Evolutionary conservation across 92 coral and sea anemone species (phyloP), one percentile per base, ranked within the genome.

Genomic region (Epizoanthus fatuus): DNA sequence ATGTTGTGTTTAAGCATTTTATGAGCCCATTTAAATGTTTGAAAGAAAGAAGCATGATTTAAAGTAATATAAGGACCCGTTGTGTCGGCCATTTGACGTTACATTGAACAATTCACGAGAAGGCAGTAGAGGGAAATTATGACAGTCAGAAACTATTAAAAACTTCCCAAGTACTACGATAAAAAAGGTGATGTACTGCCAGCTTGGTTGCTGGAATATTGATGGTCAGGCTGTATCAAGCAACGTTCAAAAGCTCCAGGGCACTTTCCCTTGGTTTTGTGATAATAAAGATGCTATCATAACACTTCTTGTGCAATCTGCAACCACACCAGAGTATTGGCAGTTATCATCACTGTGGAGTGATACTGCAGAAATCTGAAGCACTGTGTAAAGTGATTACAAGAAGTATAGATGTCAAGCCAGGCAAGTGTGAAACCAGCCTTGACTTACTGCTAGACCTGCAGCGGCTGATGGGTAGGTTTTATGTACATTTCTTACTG

Each of bases 301-400:
- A 77, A 77, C 82, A 77, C 82, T 75, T 75, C 81, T 60, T 77
- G 82, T 77, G 9, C 56, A 17, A 60, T 16, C 39, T 76, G 38
- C 25, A 49, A 49, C 11, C 53, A 8, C 53, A 12, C 9, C 13
- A 2, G 53, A 49, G 53, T 8, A 49, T 49, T 8, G 53, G 53
- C 53, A 49, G 53, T 11, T 9, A 57, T 2, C 2, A 3, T 44
- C 20, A 16, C 39, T 19, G 29, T 7, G 9, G 56, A 52, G 29
- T 74, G 38, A 8, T 2, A 14, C 4, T 66, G 0, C 2, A 25
- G 16, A 66, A 32, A 38, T 44, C 6, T 35, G 49, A 66, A 38
- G 45, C 40, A 35, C 72, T 44, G 9, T 66, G 11, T 62, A 17
- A 62, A 49, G 29, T 44, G 20, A 56, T 20, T 40, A 39, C 81